Conservation (phyloP, 1,140 invertebrate species). For the Trichonephila clavata region DNA sequence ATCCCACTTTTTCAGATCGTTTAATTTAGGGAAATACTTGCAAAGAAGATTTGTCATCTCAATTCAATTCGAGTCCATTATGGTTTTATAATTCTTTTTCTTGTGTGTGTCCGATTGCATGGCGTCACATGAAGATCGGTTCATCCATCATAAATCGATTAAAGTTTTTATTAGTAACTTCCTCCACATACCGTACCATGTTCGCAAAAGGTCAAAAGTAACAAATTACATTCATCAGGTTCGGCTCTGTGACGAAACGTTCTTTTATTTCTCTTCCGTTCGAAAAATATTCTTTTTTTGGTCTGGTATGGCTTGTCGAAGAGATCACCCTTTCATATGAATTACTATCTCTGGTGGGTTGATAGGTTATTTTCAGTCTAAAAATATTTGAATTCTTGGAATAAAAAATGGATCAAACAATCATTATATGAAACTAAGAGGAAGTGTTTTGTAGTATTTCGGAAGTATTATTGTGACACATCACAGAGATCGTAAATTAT, state of each 20-base stretch:
- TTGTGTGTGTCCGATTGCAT: background rate
- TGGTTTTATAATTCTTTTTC: background rate
- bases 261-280: background rate
- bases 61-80: background rate
- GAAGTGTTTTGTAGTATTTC: too few species aligned
- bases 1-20: too few species aligned
- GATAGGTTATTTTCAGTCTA: background rate
- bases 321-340: background rate
- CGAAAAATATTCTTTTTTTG: background rate
- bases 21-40: too few species aligned
- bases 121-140: slow-evolving; percentile 34
- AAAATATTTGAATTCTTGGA: too few species aligned
- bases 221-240: slow-evolving; percentile 68
- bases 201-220: slow-evolving; percentile 60
- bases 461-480: too few species aligned
- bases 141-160: slow-evolving; percentile 54
- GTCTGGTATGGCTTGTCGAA: background rate
- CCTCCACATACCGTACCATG: background rate
- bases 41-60: too few species aligned
- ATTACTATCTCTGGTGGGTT: background rate
- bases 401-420: too few species aligned
- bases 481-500: too few species aligned
- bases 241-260: background rate
- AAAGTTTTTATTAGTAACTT: slow-evolving; percentile 48
- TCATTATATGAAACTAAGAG: too few species aligned